Evolutionary conservation across 2,888 invertebrate genomes (phyloP), one percentile per base, ranked within the genome.

Genomic region (Clivina fossor): DNA sequence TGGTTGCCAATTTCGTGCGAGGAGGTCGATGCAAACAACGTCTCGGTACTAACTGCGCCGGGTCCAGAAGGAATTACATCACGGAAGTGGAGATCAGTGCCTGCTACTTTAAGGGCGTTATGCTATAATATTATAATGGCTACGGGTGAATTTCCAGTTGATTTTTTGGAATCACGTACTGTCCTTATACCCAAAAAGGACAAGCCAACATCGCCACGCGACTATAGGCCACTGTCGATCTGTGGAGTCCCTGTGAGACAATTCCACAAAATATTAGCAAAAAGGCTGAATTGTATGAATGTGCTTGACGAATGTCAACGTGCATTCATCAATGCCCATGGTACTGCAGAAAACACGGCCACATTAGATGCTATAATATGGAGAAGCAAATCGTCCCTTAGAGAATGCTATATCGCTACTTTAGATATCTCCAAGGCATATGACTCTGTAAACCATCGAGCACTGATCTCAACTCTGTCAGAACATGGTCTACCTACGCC

Each of bases 371-470:
- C 60, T 4, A 20, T 58, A 3, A 20, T 62, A 1, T 18, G 58
- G 54, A 40, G 66, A n/a, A 64, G 69, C 11, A 58, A 67, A 44
- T 49, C 56, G 18, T 58, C 60, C 2, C 18, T 37, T 48, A 62
- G 60, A 4, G 63, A 67, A 24, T 61, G 69, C 9, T 69, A 69
- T 38, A 46, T 71, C 7, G 68, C 65, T 3, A 64, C 68, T 20
- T 61, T 72, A 2, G 71, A 72, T 56, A 67, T 71, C 20, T 64
- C 70, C 7, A 72, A 71, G 60, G 72, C 71, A 1, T 72, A 68
- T 56, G 71, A 71, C 51, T 65, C 19, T 20, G n/a, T 16, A 5
- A 11, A 8, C n/a, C n/a, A n/a, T n/a, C n/a, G n/a, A n/a, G n/a
- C n/a, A n/a, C n/a, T n/a, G n/a, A n/a, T n/a, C n/a, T n/a, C n/a